Base-by-base conservation (phyloP, 2,888 invertebrate genomes). In the Ormyrus labotus region DNA sequence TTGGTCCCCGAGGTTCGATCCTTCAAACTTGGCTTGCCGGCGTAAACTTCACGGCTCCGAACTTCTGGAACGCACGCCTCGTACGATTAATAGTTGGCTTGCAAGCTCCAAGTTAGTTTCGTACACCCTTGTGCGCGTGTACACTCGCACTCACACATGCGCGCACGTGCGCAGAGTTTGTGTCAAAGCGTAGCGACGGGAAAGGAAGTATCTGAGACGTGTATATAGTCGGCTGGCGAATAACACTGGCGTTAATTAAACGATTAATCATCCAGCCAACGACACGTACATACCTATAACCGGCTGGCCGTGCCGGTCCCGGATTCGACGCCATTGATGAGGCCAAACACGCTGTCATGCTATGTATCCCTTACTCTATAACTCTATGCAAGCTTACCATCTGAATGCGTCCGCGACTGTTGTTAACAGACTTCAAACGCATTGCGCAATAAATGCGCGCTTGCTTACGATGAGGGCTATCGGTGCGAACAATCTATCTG, bases 171-270 rank as follows among this genome's bases (percentile, higher is more conserved):
- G 7, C 45, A 69, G 19, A 19, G 19, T 19, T 19, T 19, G 0
- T 19, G 19, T 19, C 19, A 0, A 19, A 19, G 19, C 19, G 19
- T 0, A 19, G 19, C 19, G 19, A 19, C n/a, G 13, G 19, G 3
- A 8, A 34, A n/a, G 19, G 48, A 70, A 60, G 11, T 48, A 48
- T 6, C 6, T 9, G 13, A 6, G 13, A 81, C 81, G 80, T 82
- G 84, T 82, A 83, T 67, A 79, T 82, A 82, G 85, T 87, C 87
- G 81, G 85, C 85, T 84, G 85, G 86, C 19, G 19, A 87, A 89
- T 89, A 88, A 89, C 89, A 88, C 86, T 87, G 87, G 86, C 87
- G 87, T 87, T 90, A 89, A 90, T 90, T 90, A 90, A 90, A 89
- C 89, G 89, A 90, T 90, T 90, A 89, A 90, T 90, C 89, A 90